Evolutionary conservation across 2,888 invertebrate species (phyloP).

Genomic region (Thereva unica): DNA sequence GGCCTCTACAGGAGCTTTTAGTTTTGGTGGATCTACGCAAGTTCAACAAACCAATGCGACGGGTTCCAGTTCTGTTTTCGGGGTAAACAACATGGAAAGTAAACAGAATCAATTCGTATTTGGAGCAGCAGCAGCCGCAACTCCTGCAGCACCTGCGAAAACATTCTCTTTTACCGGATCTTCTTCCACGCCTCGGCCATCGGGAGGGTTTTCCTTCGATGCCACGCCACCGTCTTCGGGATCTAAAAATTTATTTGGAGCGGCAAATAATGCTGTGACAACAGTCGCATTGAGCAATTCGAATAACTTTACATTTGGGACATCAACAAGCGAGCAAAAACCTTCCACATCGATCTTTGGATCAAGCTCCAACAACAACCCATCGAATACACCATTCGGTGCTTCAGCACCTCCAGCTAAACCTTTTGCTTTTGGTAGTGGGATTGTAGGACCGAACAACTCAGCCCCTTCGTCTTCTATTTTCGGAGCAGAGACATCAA

Average conservation of each 20-base stretch:
- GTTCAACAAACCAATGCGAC: background rate
- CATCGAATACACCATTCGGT: background rate
- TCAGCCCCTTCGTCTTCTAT: background rate
- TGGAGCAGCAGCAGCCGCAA: background rate
- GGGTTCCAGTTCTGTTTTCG: background rate
- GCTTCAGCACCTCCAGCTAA: background rate
- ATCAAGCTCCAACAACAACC: background rate
- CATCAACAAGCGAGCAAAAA: background rate
- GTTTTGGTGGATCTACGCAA: slow-evolving; percentile 1
- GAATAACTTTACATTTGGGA: background rate
- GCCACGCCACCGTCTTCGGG: background rate
- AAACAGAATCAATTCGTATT: background rate
- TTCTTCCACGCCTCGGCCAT: background rate
- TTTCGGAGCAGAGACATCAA: background rate
- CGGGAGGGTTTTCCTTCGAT: background rate
- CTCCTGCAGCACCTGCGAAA: background rate
- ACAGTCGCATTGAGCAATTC: background rate
- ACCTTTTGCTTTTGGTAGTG: slow-evolving; percentile 11
- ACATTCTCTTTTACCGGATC: background rate
- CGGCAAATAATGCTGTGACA: background rate
- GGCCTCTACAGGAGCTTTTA: background rate
- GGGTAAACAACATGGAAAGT: background rate
- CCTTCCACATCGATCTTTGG: background rate
- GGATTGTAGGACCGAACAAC: background rate
- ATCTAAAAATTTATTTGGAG: slow-evolving; percentile 7